Percentiles rank a stretch among this genome's conserved stretches.
Conservation (phyloP, 2,113 vertebrate species). For the Lichenostomus cassidix region DNA sequence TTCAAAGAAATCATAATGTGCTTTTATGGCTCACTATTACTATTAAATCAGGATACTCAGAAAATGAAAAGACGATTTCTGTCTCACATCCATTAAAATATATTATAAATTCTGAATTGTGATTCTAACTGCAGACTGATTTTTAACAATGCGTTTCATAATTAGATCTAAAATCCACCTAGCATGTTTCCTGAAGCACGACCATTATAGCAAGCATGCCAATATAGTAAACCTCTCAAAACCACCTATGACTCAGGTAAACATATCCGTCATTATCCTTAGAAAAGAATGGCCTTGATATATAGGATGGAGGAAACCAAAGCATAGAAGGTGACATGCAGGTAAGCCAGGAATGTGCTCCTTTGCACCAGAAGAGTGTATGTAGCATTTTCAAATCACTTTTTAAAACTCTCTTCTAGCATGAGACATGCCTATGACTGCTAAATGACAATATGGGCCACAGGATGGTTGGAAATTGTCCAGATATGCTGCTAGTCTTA, state of each 20-base stretch:
- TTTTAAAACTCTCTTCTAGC: not conserved
- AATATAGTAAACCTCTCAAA: not conserved
- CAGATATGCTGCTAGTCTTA: not conserved
- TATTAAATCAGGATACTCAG: not conserved
- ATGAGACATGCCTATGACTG: not conserved
- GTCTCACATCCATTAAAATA: not conserved
- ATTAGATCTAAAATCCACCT: not conserved
- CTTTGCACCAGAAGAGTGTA: not conserved
- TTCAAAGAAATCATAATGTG: not conserved
- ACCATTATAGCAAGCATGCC: not conserved
- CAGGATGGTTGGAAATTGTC: not conserved
- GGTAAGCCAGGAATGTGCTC: not conserved
- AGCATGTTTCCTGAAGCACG: not conserved
- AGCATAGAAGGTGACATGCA: not conserved
- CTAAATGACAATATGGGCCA: not conserved
- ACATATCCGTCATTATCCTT: not conserved
- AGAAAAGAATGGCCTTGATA: not conserved
- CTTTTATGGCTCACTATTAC: not conserved
- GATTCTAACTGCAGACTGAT: not conserved
- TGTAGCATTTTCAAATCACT: not conserved
- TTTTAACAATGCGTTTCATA: not conserved
- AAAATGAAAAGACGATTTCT: not conserved
- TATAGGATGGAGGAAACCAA: not conserved
- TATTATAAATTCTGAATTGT: not conserved
- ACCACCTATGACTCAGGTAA: not conserved